Percentiles rank a stretch among this genome's conserved stretches.
phyloP scores from a whole-genome alignment of 2,888 invertebrate species.

The Erynnis tages region DNA sequence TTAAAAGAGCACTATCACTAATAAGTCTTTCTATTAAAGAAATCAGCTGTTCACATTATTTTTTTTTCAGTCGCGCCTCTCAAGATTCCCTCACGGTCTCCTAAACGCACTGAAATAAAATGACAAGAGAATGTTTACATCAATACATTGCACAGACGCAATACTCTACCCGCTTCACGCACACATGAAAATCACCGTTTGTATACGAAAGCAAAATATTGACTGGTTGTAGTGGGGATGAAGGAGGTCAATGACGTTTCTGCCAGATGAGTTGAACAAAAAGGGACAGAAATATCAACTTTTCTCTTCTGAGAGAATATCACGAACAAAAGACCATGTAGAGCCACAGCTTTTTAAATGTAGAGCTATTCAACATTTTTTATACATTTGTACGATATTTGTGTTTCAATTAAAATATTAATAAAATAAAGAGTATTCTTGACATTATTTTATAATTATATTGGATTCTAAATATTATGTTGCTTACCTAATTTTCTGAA shows the following conservation, averaged over 20 bases:
- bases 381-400: no score
- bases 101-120: constrained; percentile 71
- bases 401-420: no score
- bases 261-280: constrained; percentile 16
- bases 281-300: constrained; percentile 2
- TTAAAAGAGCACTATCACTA: constrained; percentile 31
- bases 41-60: constrained; percentile 70
- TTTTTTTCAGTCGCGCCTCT: constrained; percentile 49
- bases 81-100: constrained; percentile 56
- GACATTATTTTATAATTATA: no score
- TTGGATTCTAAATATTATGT: no score
- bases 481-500: no score
- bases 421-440: no score
- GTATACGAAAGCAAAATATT: constrained; percentile 49
- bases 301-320: neutral
- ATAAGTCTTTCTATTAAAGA: constrained; percentile 10
- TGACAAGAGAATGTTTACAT: constrained; percentile 75
- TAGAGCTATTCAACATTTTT: no score
- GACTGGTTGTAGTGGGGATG: constrained; percentile 56
- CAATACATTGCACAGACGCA: constrained; percentile 65
- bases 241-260: constrained; percentile 66
- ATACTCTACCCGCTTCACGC: constrained; percentile 50
- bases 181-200: constrained; percentile 45
- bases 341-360: no score
- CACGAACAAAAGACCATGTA: no score